These are phyloP conservation scores for Crypturellus undulatus DNA, from an alignment of 2,113 vertebrate genomes.

Conservation along the genomic window DNA sequence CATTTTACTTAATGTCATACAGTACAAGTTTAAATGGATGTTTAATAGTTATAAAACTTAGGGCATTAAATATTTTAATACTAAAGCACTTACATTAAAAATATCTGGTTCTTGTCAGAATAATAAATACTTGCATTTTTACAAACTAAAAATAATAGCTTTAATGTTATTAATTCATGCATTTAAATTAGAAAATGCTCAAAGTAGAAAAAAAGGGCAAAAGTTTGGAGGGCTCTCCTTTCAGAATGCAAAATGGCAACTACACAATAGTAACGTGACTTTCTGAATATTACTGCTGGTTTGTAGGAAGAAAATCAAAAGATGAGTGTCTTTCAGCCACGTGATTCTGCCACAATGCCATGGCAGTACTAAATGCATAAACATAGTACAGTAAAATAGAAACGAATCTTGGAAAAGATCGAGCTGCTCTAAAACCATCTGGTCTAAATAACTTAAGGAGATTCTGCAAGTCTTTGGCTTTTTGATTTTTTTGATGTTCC, in stretches of 20 bases:
- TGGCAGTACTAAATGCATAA: background rate
- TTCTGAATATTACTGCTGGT: background rate
- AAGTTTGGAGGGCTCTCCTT: background rate
- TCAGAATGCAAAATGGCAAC: background rate
- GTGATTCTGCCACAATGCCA: background rate
- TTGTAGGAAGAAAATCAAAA: background rate
- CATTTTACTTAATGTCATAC: background rate
- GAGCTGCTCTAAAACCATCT: background rate
- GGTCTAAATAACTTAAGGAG: background rate
- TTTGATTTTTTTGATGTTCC: background rate
- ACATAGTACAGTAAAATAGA: too few relatives aligned
- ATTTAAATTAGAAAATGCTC: background rate
- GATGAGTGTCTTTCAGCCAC: background rate
- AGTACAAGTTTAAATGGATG: background rate
- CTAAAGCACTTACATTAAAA: background rate
- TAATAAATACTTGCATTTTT: background rate
- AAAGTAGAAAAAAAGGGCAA: background rate
- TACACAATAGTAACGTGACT: background rate
- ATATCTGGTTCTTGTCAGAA: background rate
- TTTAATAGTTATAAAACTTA: background rate
- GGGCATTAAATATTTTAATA: background rate
- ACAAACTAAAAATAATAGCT: background rate
- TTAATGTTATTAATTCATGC: background rate
- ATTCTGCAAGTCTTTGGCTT: background rate
- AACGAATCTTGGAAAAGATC: background rate